Percentiles rank a stretch among this genome's conserved stretches.
These are phyloP conservation scores for Acanthosepion pharaonis DNA, from an alignment of 2,888 invertebrate species.

Conservation along the genomic window DNA sequence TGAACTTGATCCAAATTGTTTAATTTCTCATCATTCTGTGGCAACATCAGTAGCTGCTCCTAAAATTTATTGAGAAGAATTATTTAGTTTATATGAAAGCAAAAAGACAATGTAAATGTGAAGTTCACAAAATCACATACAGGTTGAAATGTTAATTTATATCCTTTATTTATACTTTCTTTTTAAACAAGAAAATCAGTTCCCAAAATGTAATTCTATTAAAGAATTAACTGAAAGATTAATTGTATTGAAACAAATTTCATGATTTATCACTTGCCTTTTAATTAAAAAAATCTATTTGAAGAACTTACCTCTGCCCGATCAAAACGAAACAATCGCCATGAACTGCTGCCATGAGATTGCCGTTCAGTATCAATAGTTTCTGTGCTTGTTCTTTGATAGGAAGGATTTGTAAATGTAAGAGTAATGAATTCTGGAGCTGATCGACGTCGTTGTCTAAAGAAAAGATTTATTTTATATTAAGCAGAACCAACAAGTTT, in stretches of 20 bases:
- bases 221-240: too few species aligned
- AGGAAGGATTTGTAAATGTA: constrained; percentile 92
- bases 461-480: constrained; percentile 42
- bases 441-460: constrained; percentile 62
- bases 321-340: constrained; percentile 67
- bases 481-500: neutral
- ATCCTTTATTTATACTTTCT: too few species aligned
- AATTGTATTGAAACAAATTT: too few species aligned
- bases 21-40: constrained; percentile 64
- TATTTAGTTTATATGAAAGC: neutral
- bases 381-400: constrained; percentile 79
- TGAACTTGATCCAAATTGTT: constrained; percentile 63
- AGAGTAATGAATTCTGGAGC: constrained; percentile 79
- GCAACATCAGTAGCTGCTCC: constrained; percentile 63
- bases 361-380: constrained; percentile 68
- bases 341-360: constrained; percentile 56
- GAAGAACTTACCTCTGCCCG: constrained; percentile 64
- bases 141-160: too few species aligned
- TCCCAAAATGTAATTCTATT: too few species aligned
- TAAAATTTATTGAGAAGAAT: constrained; percentile 52
- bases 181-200: too few species aligned
- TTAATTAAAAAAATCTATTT: neutral
- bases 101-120: too few species aligned
- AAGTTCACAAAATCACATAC: too few species aligned
- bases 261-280: neutral